These are phyloP conservation scores for Spizella passerina DNA, from an alignment of 2,797 vertebrate genomes.

Conservation along the genomic window DNA sequence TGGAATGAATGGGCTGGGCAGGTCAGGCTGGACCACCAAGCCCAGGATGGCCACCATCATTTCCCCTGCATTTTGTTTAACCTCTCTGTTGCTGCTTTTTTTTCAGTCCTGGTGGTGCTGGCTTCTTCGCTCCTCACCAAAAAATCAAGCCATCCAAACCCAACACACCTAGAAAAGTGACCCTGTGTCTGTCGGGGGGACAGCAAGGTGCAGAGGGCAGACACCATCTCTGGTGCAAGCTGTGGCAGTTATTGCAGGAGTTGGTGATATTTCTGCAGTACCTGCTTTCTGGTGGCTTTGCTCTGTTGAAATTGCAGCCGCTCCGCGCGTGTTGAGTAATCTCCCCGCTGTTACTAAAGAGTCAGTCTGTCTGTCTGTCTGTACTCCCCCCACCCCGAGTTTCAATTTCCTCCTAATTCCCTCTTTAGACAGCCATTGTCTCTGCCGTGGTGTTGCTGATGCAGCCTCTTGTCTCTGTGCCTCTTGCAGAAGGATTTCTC, in stretches of 20 bases:
- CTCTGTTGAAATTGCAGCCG: slow-evolving; percentile 23
- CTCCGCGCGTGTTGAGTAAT: not conserved
- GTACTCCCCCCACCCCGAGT: not conserved
- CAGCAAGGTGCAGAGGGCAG: not conserved
- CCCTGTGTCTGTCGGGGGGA: accelerated
- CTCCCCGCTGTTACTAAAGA: not conserved
- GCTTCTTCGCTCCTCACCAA: not conserved
- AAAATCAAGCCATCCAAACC: not conserved
- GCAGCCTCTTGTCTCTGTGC: slow-evolving; percentile 36
- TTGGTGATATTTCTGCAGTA: not conserved
- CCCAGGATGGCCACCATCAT: not conserved
- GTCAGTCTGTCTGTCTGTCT: slow-evolving; percentile 36
- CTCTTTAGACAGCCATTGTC: not conserved
- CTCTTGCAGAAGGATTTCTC: slow-evolving; percentile 91
- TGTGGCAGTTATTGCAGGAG: not conserved
- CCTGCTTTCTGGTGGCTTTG: slow-evolving; percentile 39
- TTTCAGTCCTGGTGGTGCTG: not conserved
- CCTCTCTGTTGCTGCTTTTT: not conserved
- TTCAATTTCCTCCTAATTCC: slow-evolving; percentile 46
- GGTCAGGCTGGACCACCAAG: not conserved
- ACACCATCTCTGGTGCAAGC: not conserved
- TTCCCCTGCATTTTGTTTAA: not conserved
- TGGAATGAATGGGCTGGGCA: not conserved
- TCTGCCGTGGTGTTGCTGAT: slow-evolving; percentile 18
- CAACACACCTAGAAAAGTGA: not conserved